Evolutionary conservation across 2,888 invertebrate genomes (phyloP).

Genomic region (Hypomecis punctinalis): DNA sequence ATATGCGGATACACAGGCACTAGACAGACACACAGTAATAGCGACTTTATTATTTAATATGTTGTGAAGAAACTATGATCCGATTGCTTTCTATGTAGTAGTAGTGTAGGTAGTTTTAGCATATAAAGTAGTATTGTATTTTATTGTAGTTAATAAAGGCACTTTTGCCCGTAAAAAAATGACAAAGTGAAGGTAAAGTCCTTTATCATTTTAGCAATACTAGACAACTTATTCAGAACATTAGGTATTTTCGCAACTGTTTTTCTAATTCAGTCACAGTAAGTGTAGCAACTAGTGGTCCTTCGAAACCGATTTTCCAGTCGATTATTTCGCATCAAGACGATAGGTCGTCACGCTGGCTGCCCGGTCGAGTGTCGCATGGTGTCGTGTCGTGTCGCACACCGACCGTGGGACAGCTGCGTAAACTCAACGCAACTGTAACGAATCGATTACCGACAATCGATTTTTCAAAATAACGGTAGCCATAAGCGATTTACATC

Average conservation of each 20-base stretch:
- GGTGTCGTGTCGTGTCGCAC: conserved; percentile 42
- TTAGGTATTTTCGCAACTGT: conserved; percentile 23
- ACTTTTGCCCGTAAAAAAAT: too few relatives aligned
- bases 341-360: conserved; percentile 62
- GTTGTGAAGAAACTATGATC: too few relatives aligned
- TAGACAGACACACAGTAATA: too few relatives aligned
- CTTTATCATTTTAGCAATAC: too few relatives aligned
- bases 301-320: conserved; percentile 71
- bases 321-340: conserved; percentile 64
- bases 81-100: too few relatives aligned
- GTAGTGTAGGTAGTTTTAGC: too few relatives aligned
- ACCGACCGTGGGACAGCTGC: conserved; percentile 76
- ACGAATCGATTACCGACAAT: conserved; percentile 78
- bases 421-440: conserved; percentile 78
- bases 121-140: too few relatives aligned
- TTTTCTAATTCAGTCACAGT: conserved; percentile 56
- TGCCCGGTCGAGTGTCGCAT: conserved; percentile 54
- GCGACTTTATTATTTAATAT: too few relatives aligned
- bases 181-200: too few relatives aligned
- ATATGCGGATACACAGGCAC: too few relatives aligned
- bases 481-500: conserved; percentile 80
- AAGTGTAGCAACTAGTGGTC: conserved; percentile 63
- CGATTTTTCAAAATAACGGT: conserved; percentile 84
- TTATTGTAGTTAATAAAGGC: too few relatives aligned
- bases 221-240: background rate